These are phyloP conservation scores for Poecilus cupreus DNA, from an alignment of 2,888 invertebrate genomes.

Conservation along the genomic window DNA sequence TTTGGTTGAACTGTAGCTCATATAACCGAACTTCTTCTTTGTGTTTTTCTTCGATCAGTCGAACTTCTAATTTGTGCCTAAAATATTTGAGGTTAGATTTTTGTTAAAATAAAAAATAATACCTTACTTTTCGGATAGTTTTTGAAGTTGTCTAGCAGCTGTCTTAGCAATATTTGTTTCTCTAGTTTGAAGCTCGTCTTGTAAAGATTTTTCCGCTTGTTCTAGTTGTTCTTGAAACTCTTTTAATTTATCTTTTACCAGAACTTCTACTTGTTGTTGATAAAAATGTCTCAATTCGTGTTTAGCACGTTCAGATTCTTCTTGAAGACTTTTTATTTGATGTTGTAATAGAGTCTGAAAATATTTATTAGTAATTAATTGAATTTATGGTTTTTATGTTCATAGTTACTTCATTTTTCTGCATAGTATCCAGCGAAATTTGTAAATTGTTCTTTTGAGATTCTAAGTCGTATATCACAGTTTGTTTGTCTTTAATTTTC, in stretches of 20 bases:
- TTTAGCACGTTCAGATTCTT: constrained; percentile 79
- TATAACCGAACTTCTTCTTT: constrained; percentile 85
- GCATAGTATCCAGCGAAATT: constrained; percentile 67
- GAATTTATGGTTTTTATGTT: background rate
- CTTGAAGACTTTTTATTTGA: constrained; percentile 71
- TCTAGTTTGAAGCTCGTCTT: constrained; percentile 78
- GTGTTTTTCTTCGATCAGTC: constrained; percentile 85
- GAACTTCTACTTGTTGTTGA: constrained; percentile 87
- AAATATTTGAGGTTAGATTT: constrained; percentile 60
- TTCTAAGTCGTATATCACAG: constrained; percentile 66
- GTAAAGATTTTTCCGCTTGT: constrained; percentile 79
- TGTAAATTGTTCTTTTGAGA: constrained; percentile 68
- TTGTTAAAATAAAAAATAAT: background rate
- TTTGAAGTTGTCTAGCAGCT: constrained; percentile 82
- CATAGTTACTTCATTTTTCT: constrained; percentile 68
- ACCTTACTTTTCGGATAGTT: constrained; percentile 80
- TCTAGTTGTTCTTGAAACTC: constrained; percentile 87
- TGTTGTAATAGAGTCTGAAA: constrained; percentile 72
- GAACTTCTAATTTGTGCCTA: constrained; percentile 85
- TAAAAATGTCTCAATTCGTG: constrained; percentile 83
- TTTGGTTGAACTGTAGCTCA: constrained; percentile 82
- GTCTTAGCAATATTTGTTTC: constrained; percentile 82
- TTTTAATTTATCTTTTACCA: constrained; percentile 83
- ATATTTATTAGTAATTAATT: constrained; percentile 30
- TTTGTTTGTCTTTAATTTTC: constrained; percentile 65